phyloP scores from a whole-genome alignment of 1,140 invertebrate genomes.

The Hypsibius dujardini region DNA sequence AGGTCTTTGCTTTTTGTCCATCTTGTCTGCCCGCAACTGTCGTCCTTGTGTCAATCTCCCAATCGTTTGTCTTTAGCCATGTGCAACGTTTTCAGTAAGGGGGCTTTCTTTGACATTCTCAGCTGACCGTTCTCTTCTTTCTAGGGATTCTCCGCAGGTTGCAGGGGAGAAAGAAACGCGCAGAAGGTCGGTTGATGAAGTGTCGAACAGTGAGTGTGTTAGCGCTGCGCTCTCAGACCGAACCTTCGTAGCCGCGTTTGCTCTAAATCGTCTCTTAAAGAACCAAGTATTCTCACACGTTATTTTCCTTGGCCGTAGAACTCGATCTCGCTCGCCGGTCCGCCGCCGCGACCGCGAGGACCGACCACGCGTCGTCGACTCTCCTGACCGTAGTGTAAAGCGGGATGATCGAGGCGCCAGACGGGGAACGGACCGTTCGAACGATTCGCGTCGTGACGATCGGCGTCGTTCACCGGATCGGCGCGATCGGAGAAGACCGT shows the following conservation, averaged over 20 bases:
- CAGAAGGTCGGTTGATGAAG: conserved; percentile 17
- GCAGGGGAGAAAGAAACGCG: conserved; percentile 15
- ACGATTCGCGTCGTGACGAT: conserved; percentile 22
- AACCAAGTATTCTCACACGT: neutral
- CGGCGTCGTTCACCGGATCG: conserved; percentile 22
- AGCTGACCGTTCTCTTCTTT: neutral
- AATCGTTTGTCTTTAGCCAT: neutral
- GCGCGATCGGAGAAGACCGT: neutral
- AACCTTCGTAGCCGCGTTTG: neutral
- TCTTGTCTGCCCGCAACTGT: too few species aligned
- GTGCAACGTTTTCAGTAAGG: neutral
- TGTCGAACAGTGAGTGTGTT: neutral
- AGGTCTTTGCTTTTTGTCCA: too few species aligned
- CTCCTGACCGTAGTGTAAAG: too few species aligned
- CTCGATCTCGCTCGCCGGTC: neutral
- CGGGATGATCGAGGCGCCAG: too few species aligned
- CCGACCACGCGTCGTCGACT: too few species aligned
- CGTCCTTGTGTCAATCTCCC: too few species aligned
- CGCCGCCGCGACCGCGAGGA: neutral
- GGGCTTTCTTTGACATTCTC: too few species aligned
- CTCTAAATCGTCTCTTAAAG: conserved; percentile 9
- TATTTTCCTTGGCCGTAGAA: neutral
- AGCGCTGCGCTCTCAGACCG: too few species aligned
- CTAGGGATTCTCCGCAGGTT: neutral
- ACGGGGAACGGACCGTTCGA: too few species aligned